Evolutionary conservation across 2,113 vertebrate genomes (phyloP), one percentile per base, ranked within the genome.

Genomic region (Uria aalge): DNA sequence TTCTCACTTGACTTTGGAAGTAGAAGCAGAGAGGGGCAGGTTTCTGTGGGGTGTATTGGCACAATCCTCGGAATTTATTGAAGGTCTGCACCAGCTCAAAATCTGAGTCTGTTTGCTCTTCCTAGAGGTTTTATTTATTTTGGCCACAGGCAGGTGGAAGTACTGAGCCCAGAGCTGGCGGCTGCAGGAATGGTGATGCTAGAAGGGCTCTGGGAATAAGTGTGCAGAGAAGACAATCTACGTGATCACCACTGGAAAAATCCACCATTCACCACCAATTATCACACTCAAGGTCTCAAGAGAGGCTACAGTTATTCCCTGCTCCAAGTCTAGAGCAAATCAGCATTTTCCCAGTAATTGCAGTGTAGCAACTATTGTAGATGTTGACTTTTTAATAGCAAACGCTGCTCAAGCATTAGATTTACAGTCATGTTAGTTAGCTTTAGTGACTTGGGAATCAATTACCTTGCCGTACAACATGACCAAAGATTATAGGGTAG

Each of bases 391-490:
- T 78, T 94, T 91, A 96, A 95, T 83, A 96, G 92, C 85, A 95
- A 97, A 94, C 69, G 52, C 86, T 91, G 77, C 55, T 95, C 86
- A 66, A 88, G 74, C 84, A 59, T 95, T 90, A 95, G 92, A 95
- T 97, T 97, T 95, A 91, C 84, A 73, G 89, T 72, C 57, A 30
- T 69, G 86, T 95, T 96, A 82, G 95, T 97, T 95, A 97, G 74
- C 87, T 94, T 87, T 91, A 96, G 92, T 90, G 95, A 95, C 91
- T 96, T 90, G 95, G 81, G 90, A 97, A 97, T 97, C 94, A 96
- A 97, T 97, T 97, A 96, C 87, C 74, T 85, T 79, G 81, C 96
- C 4, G 24, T 88, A 74, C 84, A 90, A 91, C 80, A 50, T 90
- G 92, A 95, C 84, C 97, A 88, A 79, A 96, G 91, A 97, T 92